phyloP scores from a whole-genome alignment of 2,113 vertebrate species.

The Hydrolagus affinis region DNA sequence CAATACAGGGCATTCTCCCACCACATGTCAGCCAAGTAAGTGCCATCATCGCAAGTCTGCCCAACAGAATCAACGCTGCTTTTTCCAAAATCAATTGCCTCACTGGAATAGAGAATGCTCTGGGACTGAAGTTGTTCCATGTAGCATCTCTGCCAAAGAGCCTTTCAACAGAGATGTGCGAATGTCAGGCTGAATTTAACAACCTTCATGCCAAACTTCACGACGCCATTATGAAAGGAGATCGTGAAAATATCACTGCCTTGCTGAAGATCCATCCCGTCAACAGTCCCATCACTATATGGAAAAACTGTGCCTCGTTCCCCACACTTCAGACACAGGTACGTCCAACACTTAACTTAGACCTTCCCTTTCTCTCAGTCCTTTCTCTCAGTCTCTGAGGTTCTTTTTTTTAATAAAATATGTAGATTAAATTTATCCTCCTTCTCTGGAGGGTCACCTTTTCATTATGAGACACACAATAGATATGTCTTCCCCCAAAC shows the following conservation, averaged over 20 bases:
- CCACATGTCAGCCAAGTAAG: too few species aligned
- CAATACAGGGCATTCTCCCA: background rate
- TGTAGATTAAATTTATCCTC: background rate
- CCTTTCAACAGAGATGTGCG: background rate
- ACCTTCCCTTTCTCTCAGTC: background rate
- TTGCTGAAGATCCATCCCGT: conserved; percentile 40
- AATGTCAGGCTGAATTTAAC: background rate
- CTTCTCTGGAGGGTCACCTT: background rate
- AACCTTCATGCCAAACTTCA: conserved; percentile 32
- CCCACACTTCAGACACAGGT: conserved; percentile 40
- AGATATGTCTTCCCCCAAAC: background rate
- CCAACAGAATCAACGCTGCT: background rate
- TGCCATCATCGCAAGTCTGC: background rate
- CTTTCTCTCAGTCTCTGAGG: background rate
- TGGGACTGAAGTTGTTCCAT: background rate
- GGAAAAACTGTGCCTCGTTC: conserved; percentile 21
- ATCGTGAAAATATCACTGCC: conserved; percentile 25
- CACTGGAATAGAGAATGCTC: background rate
- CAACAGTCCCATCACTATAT: conserved; percentile 40
- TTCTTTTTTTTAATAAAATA: background rate
- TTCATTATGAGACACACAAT: background rate
- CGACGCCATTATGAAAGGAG: conserved; percentile 40
- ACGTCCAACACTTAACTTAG: background rate
- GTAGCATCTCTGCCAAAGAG: background rate
- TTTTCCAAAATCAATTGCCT: background rate